These are phyloP conservation scores for Apodemia zela DNA, from an alignment of 2,888 invertebrate species.

Conservation along the genomic window DNA sequence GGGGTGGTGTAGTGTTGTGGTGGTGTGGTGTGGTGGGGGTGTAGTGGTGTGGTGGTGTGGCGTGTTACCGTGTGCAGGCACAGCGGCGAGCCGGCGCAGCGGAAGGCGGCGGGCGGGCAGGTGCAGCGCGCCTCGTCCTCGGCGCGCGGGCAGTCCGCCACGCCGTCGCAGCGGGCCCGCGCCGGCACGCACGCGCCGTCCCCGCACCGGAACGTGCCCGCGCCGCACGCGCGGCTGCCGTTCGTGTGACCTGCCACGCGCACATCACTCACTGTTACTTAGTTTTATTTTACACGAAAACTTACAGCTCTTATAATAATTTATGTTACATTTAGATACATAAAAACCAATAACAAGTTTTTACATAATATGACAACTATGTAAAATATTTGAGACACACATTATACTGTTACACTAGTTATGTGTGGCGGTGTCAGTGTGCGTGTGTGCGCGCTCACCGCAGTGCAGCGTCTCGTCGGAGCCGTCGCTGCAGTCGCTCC, in stretches of 20 bases:
- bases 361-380: no score
- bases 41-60: no score
- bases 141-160: conserved; percentile 83
- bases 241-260: conserved; percentile 56
- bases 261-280: no score
- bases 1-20: no score
- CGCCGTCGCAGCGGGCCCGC: conserved; percentile 85
- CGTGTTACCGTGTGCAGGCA: conserved; percentile 31
- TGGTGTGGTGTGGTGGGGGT: no score
- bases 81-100: conserved; percentile 45
- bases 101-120: conserved; percentile 51
- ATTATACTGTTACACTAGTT: no score
- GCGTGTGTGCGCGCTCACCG: conserved; percentile 21
- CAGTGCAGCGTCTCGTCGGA: conserved; percentile 80
- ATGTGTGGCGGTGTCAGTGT: no score
- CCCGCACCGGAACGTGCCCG: conserved; percentile 83
- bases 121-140: conserved; percentile 80
- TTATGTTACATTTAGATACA: no score
- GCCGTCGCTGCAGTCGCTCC: conserved; percentile 87
- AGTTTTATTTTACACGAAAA: no score
- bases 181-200: conserved; percentile 82
- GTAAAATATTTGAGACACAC: no score
- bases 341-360: no score
- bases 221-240: conserved; percentile 75
- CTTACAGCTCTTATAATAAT: no score